Base-by-base conservation (phyloP, 1,140 invertebrate genomes). In the Acromyrmex heyeri region DNA sequence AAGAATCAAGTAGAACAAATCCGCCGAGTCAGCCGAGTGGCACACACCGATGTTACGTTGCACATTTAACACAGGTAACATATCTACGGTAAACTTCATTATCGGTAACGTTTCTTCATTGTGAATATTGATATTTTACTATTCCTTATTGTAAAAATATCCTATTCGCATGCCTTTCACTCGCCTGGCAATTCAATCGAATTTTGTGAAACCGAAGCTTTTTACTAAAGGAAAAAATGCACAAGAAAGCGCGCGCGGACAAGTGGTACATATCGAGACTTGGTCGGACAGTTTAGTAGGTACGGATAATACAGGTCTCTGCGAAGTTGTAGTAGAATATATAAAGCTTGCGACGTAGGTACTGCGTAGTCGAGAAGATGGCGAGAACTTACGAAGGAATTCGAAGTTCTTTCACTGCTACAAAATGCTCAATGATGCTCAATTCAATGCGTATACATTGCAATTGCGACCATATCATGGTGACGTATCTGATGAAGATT, bases 1-100 rank as follows among this genome's bases (percentile, higher is more conserved):
- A 53, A 70, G 7, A 48, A 16, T 65, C n/a, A 90, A 89, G 77
- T 89, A 78, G 87, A 89, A 86, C 48, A 64, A 53, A 14, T 18
- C 53, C 1, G 24, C 30, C 62, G 48, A 65, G 16, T 44, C 69
- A 30, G 86, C 24, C 72, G 44, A 8, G 59, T 73, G 21, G 79
- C 57, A 16, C 8, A 14, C 6, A 16, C 24, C 53, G 69, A 57
- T 53, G n/a, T 79, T 34, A 53, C n/a, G n/a, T 69, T 6, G 27
- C n/a, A 55, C 44, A 2, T 69, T 69, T 24, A 38, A 12, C 50
- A 38, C 8, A 38, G 77, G 21, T 70, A 81, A 81, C 30, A 6
- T 81, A 81, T 81, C 77, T 57, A 70, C 77, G 48, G 77, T 55
- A 30, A 81, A 70, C 77, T 81, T 55, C 6, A 69, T 81, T 70